phyloP scores from a whole-genome alignment of 2,113 vertebrate genomes.

The Hippocampus mohnikei region DNA sequence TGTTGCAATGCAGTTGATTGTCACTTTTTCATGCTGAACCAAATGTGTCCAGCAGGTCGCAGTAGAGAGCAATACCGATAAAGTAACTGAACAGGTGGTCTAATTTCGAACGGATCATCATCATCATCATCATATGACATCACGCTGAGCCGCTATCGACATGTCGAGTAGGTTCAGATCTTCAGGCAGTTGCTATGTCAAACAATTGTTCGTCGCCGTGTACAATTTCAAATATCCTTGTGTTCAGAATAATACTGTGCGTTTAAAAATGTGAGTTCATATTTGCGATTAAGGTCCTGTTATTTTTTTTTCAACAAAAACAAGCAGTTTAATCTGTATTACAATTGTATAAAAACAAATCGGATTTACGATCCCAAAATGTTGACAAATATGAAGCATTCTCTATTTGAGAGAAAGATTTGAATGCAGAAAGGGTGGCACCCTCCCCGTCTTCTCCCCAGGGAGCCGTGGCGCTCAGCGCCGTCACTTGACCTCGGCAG shows the following conservation, averaged over 20 bases:
- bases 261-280: too few relatives aligned
- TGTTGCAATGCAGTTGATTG: background rate
- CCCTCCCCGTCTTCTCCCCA: constrained; percentile 17
- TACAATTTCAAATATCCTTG: too few relatives aligned
- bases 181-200: constrained; percentile 3
- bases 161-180: constrained; percentile 6
- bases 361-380: too few relatives aligned
- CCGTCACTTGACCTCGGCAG: constrained; percentile 43
- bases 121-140: constrained; percentile 29
- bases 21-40: background rate
- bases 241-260: too few relatives aligned
- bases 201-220: background rate
- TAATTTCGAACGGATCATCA: constrained; percentile 55
- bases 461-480: constrained; percentile 37
- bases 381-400: background rate
- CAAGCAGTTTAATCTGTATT: too few relatives aligned
- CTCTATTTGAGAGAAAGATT: background rate
- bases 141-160: constrained; percentile 25
- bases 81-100: constrained; percentile 53
- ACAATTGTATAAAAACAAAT: too few relatives aligned
- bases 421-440: background rate
- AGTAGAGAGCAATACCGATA: constrained; percentile 36
- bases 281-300: too few relatives aligned
- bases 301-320: too few relatives aligned
- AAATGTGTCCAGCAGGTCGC: constrained; percentile 36